Base-by-base conservation (phyloP, 2,888 invertebrate genomes). In the Criorhina ranunculi region DNA sequence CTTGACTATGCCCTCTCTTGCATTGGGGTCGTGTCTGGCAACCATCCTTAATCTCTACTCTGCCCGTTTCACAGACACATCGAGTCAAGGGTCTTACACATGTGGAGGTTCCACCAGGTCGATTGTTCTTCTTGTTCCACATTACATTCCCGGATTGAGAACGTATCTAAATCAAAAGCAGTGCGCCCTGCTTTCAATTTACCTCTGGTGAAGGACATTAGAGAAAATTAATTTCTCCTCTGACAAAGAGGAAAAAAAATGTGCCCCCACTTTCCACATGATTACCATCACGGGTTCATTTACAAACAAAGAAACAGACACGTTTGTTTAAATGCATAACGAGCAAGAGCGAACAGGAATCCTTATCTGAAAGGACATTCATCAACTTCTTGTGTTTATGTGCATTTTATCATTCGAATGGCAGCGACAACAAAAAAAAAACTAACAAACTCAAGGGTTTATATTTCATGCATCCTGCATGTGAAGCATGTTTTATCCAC, bases 1-100 rank as follows among this genome's bases (percentile, higher is more conserved):
- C 75, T 81, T 57, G 49, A 57, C 57, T 80, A 17, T 64, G 64
- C 12, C 37, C 78, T 67, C 72, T 83, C 62, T 35, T 46, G 46
- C 67, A 83, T 57, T 73, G 67, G 42, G 78, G 83, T 83, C 81
- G 53, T 77, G 78, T 67, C 82, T 72, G 53, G 49, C 64, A 82
- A 59, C 17, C 82, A 66, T 77, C 82, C 67, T 82, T 37, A 70
- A 64, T 51, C 55, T 46, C n/a, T 40, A 46, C n/a, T 33, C 60
- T 57, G 40, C 60, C 33, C 51, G 67, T 59, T 40, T 51, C 49
- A 66, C 70, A 64, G 62, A 64, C 82, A 72, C 49, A 66, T 67
- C 53, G 55, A 62, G 66, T 60, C 60, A 55, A 72, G 72, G 29
- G 67, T 42, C 29, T 29, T 55, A 53, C 37, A 57, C 31, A 40